Percentiles rank a stretch among this genome's conserved stretches.
These are phyloP conservation scores for Therioaphis trifolii DNA, from an alignment of 2,888 invertebrate genomes.

Conservation along the genomic window DNA sequence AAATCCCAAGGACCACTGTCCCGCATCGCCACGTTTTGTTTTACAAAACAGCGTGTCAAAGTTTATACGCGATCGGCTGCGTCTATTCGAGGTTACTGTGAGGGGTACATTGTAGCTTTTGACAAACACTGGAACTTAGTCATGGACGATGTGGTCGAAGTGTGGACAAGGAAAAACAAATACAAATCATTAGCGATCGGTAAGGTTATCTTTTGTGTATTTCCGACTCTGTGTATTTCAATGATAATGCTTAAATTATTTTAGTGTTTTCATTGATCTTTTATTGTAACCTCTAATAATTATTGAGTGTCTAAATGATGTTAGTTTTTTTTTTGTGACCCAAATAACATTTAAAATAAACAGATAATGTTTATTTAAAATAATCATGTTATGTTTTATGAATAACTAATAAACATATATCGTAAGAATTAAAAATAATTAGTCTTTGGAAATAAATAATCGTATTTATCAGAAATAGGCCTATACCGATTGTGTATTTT, in stretches of 20 bases:
- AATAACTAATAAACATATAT: too few relatives aligned
- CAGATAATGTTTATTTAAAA: too few relatives aligned
- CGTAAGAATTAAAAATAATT: too few relatives aligned
- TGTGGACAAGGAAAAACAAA: conserved; percentile 76
- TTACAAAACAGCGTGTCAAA: conserved; percentile 70
- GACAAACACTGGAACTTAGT: conserved; percentile 96
- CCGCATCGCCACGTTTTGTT: conserved; percentile 62
- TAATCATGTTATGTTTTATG: too few relatives aligned
- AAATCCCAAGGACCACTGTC: conserved; percentile 61
- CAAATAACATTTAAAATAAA: too few relatives aligned
- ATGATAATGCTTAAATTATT: neutral
- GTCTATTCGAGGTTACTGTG: conserved; percentile 81
- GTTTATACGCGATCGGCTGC: conserved; percentile 80
- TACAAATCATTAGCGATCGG: conserved; percentile 75
- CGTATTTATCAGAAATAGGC: too few relatives aligned
- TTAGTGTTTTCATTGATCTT: neutral
- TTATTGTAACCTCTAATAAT: neutral
- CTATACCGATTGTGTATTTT: too few relatives aligned
- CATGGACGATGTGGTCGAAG: conserved; percentile 83
- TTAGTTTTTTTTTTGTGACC: too few relatives aligned
- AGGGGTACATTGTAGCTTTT: conserved; percentile 84
- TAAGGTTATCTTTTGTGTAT: conserved; percentile 68
- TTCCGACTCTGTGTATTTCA: neutral
- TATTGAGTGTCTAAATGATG: too few relatives aligned
- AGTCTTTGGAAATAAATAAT: too few relatives aligned